Percentiles rank a stretch among this genome's conserved stretches.
phyloP scores from a whole-genome alignment of 2,113 vertebrate species.

The Silurus meridionalis region DNA sequence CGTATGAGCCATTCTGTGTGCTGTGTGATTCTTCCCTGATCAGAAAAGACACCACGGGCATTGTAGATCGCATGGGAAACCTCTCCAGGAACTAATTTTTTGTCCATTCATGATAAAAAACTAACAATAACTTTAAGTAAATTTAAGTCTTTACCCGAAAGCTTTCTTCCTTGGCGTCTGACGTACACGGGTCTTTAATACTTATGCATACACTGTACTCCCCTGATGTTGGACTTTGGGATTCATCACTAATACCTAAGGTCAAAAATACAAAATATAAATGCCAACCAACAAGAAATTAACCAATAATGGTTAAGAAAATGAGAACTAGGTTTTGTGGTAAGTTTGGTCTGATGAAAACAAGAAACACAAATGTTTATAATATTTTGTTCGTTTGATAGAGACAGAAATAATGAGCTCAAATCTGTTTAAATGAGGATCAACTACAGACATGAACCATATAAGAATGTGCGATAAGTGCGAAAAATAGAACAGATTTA shows the following conservation, averaged over 20 bases:
- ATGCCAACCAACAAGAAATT: not conserved
- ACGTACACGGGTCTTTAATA: not conserved
- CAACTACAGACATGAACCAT: not conserved
- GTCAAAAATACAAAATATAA: not conserved
- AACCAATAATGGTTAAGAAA: not conserved
- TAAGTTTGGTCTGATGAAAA: not conserved
- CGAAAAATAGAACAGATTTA: not conserved
- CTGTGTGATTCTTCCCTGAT: too few species aligned
- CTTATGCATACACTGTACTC: constrained; percentile 42
- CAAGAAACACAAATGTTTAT: not conserved
- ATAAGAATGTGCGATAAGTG: not conserved
- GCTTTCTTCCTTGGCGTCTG: constrained; percentile 3
- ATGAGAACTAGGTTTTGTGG: constrained; percentile 2
- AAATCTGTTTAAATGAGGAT: not conserved
- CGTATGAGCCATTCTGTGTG: too few species aligned
- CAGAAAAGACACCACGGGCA: too few species aligned
- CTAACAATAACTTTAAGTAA: not conserved
- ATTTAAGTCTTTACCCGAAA: constrained; percentile 16
- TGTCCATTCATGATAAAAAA: too few species aligned
- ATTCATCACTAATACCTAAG: constrained; percentile 51
- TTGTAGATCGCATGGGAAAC: too few species aligned
- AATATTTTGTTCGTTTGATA: not conserved
- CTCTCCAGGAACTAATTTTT: too few species aligned
- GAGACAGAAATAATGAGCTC: not conserved
- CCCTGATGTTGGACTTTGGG: constrained; percentile 46